Percentiles rank a stretch among this genome's conserved stretches.
phyloP scores from a whole-genome alignment of 2,888 invertebrate species.

The Panopea generosa region DNA sequence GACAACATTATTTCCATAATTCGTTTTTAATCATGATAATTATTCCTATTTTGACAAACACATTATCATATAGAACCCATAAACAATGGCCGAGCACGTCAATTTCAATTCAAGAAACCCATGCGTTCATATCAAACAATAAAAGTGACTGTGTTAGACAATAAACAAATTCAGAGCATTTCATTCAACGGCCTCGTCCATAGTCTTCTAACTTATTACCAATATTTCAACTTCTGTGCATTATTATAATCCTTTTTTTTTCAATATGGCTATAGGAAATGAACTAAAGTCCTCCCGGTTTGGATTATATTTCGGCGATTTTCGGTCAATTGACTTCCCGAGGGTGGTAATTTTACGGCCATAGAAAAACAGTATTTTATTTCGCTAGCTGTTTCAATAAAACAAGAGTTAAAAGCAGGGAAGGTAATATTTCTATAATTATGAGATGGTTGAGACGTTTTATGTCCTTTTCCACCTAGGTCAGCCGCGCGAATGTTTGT shows the following conservation, averaged over 20 bases:
- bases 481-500: constrained; percentile 58
- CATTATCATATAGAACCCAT: constrained; percentile 46
- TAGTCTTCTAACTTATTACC: constrained; percentile 37
- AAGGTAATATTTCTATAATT: constrained; percentile 76
- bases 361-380: constrained; percentile 59
- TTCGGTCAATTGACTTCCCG: constrained; percentile 63
- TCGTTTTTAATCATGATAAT: constrained; percentile 57
- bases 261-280: not conserved
- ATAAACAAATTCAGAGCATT: constrained; percentile 21
- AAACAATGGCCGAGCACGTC: constrained; percentile 44
- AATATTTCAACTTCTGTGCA: constrained; percentile 39
- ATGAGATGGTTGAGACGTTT: constrained; percentile 67
- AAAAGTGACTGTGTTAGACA: constrained; percentile 14
- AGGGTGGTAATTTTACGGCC: constrained; percentile 60
- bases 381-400: constrained; percentile 63
- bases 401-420: constrained; percentile 61
- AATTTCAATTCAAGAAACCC: constrained; percentile 26
- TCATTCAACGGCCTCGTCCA: not conserved
- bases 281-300: constrained; percentile 17
- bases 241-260: constrained; percentile 12
- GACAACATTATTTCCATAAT: constrained; percentile 39
- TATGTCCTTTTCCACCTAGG: constrained; percentile 58
- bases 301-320: constrained; percentile 59
- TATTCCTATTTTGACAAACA: constrained; percentile 33
- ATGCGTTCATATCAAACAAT: constrained; percentile 18